Evolutionary conservation across 2,113 vertebrate species (phyloP).

Genomic region (Desmodus rotundus): DNA sequence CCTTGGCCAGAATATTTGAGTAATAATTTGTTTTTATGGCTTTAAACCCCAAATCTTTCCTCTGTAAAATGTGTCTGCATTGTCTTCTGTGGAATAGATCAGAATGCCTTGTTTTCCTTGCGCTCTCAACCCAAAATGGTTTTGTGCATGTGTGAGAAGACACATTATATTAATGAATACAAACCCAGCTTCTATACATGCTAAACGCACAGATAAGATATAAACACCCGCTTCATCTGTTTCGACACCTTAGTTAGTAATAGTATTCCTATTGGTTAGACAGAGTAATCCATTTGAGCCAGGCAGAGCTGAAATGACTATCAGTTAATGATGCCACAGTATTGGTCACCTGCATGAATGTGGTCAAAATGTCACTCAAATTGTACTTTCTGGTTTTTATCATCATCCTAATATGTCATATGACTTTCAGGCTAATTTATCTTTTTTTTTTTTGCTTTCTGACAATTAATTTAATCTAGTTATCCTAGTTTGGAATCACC

Average conservation of each 20-base stretch:
- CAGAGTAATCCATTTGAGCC: background rate
- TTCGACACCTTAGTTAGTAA: background rate
- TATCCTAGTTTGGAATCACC: slow-evolving; percentile 9
- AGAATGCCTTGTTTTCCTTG: slow-evolving; percentile 20
- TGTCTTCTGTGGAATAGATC: slow-evolving; percentile 20
- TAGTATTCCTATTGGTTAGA: background rate
- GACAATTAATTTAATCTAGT: background rate
- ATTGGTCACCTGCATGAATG: slow-evolving; percentile 18
- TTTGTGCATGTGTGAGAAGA: slow-evolving; percentile 58
- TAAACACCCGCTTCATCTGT: slow-evolving; percentile 31
- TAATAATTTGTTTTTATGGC: slow-evolving; percentile 23
- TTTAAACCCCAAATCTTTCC: slow-evolving; percentile 49
- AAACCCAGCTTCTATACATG: slow-evolving; percentile 20
- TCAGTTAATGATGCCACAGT: slow-evolving; percentile 37
- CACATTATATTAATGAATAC: slow-evolving; percentile 47
- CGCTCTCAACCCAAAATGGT: background rate
- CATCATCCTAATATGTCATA: background rate
- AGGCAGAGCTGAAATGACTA: slow-evolving; percentile 32
- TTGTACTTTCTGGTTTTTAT: slow-evolving; percentile 3
- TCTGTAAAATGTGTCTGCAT: slow-evolving; percentile 36
- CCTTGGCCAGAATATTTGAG: slow-evolving; percentile 39
- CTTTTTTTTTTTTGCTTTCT: background rate
- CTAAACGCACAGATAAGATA: slow-evolving; percentile 14
- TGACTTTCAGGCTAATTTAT: slow-evolving; percentile 25
- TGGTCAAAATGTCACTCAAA: slow-evolving; percentile 15